Base-by-base conservation (phyloP, 2,113 vertebrate genomes). In the Heterochromis multidens region DNA sequence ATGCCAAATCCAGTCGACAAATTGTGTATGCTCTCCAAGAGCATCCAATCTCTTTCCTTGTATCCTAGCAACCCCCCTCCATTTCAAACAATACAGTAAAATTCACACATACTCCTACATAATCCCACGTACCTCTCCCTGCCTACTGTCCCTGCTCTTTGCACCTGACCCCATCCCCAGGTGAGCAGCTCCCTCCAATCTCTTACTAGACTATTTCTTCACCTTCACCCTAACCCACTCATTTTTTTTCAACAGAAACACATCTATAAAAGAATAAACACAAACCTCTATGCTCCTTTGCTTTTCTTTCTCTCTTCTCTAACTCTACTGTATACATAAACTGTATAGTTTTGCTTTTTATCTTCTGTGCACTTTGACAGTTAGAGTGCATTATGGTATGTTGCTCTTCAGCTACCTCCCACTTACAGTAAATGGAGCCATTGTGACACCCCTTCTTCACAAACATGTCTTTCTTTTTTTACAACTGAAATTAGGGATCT, bases 11-110 rank as follows among this genome's bases (percentile, higher is more conserved):
- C 77, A 76, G 83, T 77, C 3, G 11, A 72, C 70, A 91, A 91
- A 79, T 81, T 82, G 54, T 49, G n/a, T 76, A 49, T 21, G 46
- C 87, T 84, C 83, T 88, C 83, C 83, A 19, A 87, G 40, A 81
- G 82, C 92, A 93, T 93, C 82, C 90, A 87, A 89, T 94, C 92
- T 89, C 60, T 90, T 90, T 85, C 85, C 37, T 82, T 43, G 95
- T 96, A 90, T 95, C 95, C 93, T 96, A 96, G 94, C 95, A 96
- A 95, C 95, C 88, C 70, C 61, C 67, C 83, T 91, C 84, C 88
- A 92, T 93, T 94, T 95, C 86, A 91, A 92, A 91, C n/a, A 74
- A 84, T 90, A 86, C 81, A 72, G 82, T 90, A 89, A 65, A 87
- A 83, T 89, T 91, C 87, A 85, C 84, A 90, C 86, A 90, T 93